phyloP scores from a whole-genome alignment of 1,140 invertebrate species.

The Caenorhabditis briggsae region DNA sequence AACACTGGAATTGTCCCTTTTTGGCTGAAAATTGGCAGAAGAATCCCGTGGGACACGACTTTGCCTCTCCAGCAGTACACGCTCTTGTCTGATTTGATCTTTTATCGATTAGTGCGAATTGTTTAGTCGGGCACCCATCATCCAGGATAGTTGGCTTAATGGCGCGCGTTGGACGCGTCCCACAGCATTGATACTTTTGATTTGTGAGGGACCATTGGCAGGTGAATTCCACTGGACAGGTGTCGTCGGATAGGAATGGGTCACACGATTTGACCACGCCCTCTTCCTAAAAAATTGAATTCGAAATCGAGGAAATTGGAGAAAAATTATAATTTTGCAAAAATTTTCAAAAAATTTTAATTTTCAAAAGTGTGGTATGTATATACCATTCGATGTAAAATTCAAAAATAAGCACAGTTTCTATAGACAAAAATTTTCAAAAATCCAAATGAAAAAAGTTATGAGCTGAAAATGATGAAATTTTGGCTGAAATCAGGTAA shows the following conservation, averaged over 20 bases:
- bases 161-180: constrained; percentile 52
- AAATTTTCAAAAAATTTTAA: too few relatives aligned
- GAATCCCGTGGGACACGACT: constrained; percentile 63
- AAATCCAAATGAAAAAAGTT: too few relatives aligned
- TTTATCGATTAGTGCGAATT: constrained; percentile 59
- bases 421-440: too few relatives aligned
- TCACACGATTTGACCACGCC: constrained; percentile 58
- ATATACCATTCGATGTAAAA: too few relatives aligned
- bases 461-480: too few relatives aligned
- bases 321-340: too few relatives aligned
- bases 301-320: too few relatives aligned
- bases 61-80: constrained; percentile 61
- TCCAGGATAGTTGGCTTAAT: constrained; percentile 57
- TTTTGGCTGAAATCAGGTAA: too few relatives aligned
- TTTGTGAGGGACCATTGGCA: constrained; percentile 65
- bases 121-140: constrained; percentile 58
- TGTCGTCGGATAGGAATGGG: constrained; percentile 54
- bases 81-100: constrained; percentile 52
- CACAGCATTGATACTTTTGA: constrained; percentile 66
- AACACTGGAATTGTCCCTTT: constrained; percentile 63
- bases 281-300: constrained; percentile 10
- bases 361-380: too few relatives aligned
- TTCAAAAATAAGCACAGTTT: too few relatives aligned
- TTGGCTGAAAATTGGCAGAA: constrained; percentile 64
- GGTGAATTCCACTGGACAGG: constrained; percentile 62